Evolutionary conservation across 2,888 invertebrate genomes (phyloP).

Genomic region (Branchellion lobata): DNA sequence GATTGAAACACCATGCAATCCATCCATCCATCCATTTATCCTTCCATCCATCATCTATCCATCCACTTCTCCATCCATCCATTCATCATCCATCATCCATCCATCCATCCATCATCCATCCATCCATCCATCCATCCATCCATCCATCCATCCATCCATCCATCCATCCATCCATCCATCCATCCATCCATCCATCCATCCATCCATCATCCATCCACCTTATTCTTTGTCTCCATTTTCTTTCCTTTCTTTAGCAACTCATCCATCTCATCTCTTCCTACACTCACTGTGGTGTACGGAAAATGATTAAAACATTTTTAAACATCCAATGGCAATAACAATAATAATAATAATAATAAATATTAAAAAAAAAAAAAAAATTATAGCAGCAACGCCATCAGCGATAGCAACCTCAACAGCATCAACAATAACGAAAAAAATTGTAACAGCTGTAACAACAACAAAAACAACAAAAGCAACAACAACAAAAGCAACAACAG

Average conservation of each 20-base stretch:
- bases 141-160: neutral
- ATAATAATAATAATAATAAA: neutral
- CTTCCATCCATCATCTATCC: too few species aligned
- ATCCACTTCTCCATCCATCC: neutral
- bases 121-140: neutral
- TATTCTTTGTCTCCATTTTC: neutral
- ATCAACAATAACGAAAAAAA: neutral
- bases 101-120: neutral
- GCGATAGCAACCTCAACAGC: neutral
- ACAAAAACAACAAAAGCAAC: neutral
- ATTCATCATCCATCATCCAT: neutral
- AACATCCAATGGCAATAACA: too few species aligned
- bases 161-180: neutral
- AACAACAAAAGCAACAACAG: neutral
- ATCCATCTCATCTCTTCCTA: neutral
- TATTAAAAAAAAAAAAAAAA: neutral
- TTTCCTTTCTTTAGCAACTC: neutral
- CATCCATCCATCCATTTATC: too few species aligned
- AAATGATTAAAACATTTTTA: too few species aligned
- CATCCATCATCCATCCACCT: conserved; percentile 5
- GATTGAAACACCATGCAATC: too few species aligned
- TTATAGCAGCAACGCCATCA: neutral
- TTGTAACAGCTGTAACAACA: neutral
- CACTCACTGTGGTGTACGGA: too few species aligned
- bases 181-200: neutral